Evolutionary conservation across 1,140 invertebrate genomes (phyloP), one percentile per base, ranked within the genome.

Genomic region (Ericerus pela): DNA sequence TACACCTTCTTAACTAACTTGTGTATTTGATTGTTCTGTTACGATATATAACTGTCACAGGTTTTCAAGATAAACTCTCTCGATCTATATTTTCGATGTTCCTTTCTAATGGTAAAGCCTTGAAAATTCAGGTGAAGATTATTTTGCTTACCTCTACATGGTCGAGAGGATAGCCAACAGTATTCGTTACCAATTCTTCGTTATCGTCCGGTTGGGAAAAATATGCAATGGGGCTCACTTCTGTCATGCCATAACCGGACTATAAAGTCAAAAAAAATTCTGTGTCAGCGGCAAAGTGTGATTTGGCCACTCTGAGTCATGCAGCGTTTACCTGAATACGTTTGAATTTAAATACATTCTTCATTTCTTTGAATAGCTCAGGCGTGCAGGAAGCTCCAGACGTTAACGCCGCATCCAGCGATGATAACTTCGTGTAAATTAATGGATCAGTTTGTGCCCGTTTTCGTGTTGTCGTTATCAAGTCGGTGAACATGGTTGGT

Each of bases 401-500:
- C 0, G 78, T 79, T 0, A 87, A 61, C 11, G 80, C 85, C 41
- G 78, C 72, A 53, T 75, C 67, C 57, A 38, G 38, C 41, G 51
- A 24, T 27, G 18, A n/a, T 30, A 54, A 26, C 26, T 47, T 47
- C 20, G 41, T 24, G 16, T 14, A 47, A 12, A 47, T 14, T 14
- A 18, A 11, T 10, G 37, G 11, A n/a, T 43, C 53, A 24, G 29
- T 54, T 3, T 52, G 51, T 5, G 53, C 2, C 2, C 57, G 29
- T 55, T 59, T 22, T 22, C 63, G 37, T 29, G 33, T 29, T 6
- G 54, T 30, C 0, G 33, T 37, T 28, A 63, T 59, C 24, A 90
- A 73, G 67, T 96, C 90, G 54, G 96, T 83, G 67, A 86, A 92
- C 93, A 99, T 98, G 0, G 94, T 97, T 3, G 95, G 95, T 0